Conservation (phyloP, 1,140 invertebrate genomes). For the Mercenaria mercenaria region DNA sequence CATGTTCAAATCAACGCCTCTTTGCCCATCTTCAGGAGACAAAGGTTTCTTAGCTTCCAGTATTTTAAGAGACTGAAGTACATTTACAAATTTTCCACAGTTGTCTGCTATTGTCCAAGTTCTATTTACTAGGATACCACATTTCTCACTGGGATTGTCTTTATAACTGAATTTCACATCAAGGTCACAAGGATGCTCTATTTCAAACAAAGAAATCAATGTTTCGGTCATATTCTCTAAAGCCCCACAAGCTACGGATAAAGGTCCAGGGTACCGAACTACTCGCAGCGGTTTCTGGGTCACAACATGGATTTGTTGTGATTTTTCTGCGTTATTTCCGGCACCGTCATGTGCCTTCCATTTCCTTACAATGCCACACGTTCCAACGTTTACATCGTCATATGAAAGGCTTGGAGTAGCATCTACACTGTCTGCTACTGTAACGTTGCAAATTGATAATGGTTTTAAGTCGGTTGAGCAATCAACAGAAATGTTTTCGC, state of each 20-base stretch:
- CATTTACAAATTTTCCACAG: neutral
- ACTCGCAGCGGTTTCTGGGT: neutral
- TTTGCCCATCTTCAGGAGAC: neutral
- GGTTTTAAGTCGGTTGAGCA: neutral
- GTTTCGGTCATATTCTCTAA: neutral
- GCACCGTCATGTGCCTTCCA: neutral
- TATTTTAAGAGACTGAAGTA: neutral
- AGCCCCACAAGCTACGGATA: neutral
- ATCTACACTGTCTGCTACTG: neutral
- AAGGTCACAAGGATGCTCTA: conserved; percentile 1
- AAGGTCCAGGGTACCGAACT: neutral
- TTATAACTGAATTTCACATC: neutral
- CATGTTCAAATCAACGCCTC: neutral
- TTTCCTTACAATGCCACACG: neutral
- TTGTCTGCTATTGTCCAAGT: conserved; percentile 6
- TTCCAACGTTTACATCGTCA: neutral
- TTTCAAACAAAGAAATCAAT: neutral
- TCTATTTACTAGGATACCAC: neutral
- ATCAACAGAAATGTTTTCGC: neutral
- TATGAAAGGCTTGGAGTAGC: neutral
- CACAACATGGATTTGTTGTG: neutral
- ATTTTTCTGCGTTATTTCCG: neutral
- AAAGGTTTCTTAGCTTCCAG: neutral
- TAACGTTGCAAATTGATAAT: neutral
- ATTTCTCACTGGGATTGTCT: neutral